Evolutionary conservation across 2,888 invertebrate genomes (phyloP), one percentile per base, ranked within the genome.

Genomic region (Lycaena phlaeas): DNA sequence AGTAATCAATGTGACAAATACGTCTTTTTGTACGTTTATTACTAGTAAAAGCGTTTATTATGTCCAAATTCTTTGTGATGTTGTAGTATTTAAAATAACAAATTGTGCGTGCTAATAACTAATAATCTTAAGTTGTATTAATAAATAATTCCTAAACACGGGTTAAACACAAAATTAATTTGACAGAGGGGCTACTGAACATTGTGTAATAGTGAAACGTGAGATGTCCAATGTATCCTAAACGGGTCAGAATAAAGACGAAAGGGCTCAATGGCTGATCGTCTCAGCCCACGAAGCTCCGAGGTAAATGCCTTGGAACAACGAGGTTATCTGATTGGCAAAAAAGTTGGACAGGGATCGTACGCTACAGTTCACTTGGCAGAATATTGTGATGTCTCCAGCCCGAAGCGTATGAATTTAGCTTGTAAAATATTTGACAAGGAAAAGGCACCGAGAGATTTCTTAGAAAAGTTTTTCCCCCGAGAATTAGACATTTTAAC

Each of bases 381-480:
- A 58, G 90, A 93, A 64, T 92, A 92, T 79, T 88, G 90, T 53
- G 92, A 93, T 73, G 88, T 88, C 22, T 84, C 87, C 43, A 90
- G 88, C 46, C 87, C 89, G 15, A 91, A 90, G 65, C 89, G 89
- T 57, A 89, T 92, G 82, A 89, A 90, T 59, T 85, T 95, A 43
- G 95, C 94, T 14, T 95, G 94, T 73, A 97, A 97, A 76, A 93
- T 97, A 62, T 95, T 96, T 61, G 94, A 96, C 66, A 94, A 94
- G 63, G 90, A 91, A 54, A 93, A 93, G 73, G 95, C 95, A 31
- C 95, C 95, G 5, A 85, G 88, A 45, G 96, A 97, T 81, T 97
- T 96, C 81, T 87, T 95, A 56, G 91, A 92, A 53, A 95, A 95
- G 77, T 97, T 97, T 79, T 93, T 97, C 60, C 96, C 97, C 17